A percentile compares a stretch with the other conserved stretches of the same genome.
phyloP scores from a whole-genome alignment of 1,140 invertebrate species.

The Zophobas atratus region DNA sequence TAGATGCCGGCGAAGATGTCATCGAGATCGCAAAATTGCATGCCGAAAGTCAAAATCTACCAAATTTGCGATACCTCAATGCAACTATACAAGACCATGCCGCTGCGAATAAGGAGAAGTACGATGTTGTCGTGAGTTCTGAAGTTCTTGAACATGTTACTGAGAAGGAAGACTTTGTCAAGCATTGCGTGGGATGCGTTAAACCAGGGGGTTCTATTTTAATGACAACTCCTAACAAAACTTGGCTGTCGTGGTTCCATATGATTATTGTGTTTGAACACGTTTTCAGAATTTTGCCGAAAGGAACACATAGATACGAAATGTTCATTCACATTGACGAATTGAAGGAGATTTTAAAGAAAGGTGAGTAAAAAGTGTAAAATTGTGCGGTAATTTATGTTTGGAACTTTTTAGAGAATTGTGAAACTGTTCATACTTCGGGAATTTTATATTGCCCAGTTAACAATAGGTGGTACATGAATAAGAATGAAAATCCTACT shows the following conservation, averaged over 20 bases:
- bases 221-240: constrained; percentile 94
- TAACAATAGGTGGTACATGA: no score
- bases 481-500: no score
- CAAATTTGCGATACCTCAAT: constrained; percentile 62
- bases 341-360: neutral
- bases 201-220: constrained; percentile 93
- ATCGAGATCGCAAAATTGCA: constrained; percentile 79
- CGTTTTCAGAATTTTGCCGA: constrained; percentile 80
- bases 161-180: constrained; percentile 83
- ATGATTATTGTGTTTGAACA: constrained; percentile 86
- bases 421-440: no score
- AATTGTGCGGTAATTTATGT: no score
- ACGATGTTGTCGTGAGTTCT: constrained; percentile 89
- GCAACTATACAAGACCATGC: constrained; percentile 75
- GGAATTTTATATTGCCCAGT: no score
- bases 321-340: constrained; percentile 75
- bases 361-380: no score
- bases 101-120: constrained; percentile 69
- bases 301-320: constrained; percentile 92
- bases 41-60: constrained; percentile 62
- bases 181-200: constrained; percentile 78
- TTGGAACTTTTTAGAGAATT: no score
- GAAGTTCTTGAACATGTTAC: constrained; percentile 95
- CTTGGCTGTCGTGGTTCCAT: constrained; percentile 78
- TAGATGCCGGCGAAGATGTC: constrained; percentile 84